Evolutionary conservation across 2,113 vertebrate genomes (phyloP).

Genomic region (Cyrtonyx montezumae): DNA sequence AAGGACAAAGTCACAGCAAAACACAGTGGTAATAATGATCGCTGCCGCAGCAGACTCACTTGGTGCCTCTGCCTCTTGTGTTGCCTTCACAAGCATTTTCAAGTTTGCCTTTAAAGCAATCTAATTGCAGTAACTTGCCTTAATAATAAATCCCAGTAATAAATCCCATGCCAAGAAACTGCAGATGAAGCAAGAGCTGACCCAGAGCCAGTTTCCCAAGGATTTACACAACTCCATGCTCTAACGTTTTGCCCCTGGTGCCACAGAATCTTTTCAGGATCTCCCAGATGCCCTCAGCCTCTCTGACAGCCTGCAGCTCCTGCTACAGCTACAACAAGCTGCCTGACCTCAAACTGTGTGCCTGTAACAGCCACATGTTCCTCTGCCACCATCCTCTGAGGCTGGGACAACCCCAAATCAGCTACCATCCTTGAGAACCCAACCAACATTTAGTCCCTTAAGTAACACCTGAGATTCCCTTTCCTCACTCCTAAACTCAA

Average conservation of each 20-base stretch:
- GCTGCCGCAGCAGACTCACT: rapidly evolving
- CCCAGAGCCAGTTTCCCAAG: neutral
- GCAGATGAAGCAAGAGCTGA: neutral
- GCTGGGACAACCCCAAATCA: neutral
- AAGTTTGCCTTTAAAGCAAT: neutral
- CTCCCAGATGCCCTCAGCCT: neutral
- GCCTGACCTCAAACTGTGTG: neutral
- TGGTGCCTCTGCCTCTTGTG: neutral
- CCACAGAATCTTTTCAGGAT: neutral
- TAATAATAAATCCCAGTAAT: neutral
- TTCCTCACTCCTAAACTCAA: neutral
- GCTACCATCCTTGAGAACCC: neutral
- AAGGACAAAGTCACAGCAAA: neutral
- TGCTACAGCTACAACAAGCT: rapidly evolving
- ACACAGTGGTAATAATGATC: neutral
- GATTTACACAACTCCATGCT: neutral
- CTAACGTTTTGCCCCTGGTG: neutral
- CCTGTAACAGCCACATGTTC: neutral
- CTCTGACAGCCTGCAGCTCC: neutral
- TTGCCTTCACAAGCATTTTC: neutral
- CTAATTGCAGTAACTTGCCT: neutral
- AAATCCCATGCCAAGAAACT: neutral
- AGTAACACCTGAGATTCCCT: neutral
- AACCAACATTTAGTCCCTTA: neutral
- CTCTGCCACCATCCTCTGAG: neutral